These are phyloP conservation scores for Cepaea nemoralis DNA, from an alignment of 1,140 invertebrate genomes.

Conservation along the genomic window DNA sequence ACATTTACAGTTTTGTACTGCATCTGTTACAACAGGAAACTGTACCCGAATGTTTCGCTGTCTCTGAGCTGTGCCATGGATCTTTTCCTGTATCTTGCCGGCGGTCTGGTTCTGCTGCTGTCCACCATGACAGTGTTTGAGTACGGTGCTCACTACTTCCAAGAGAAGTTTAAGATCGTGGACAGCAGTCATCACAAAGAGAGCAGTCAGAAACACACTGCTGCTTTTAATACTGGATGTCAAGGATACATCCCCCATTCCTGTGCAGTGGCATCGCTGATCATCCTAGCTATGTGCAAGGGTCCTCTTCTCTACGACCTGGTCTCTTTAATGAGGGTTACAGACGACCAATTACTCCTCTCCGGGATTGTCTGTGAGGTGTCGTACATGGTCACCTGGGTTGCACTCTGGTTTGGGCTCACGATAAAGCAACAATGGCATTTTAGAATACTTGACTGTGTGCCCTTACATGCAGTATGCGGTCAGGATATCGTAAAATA, in stretches of 20 bases:
- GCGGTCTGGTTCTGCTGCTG: constrained; percentile 51
- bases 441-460: constrained; percentile 62
- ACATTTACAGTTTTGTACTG: constrained; percentile 58
- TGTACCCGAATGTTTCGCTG: constrained; percentile 48
- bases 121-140: constrained; percentile 60
- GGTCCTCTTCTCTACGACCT: constrained; percentile 61
- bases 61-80: constrained; percentile 43
- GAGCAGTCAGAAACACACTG: constrained; percentile 51
- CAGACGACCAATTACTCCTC: constrained; percentile 53
- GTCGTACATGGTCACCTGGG: constrained; percentile 60
- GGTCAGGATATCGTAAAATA: constrained; percentile 54
- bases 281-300: constrained; percentile 55
- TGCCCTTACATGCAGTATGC: constrained; percentile 54
- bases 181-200: constrained; percentile 53
- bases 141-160: constrained; percentile 60
- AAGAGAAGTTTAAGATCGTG: constrained; percentile 57
- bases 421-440: constrained; percentile 65
- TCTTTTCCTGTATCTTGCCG: constrained; percentile 53
- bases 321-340: constrained; percentile 55
- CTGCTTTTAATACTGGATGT: constrained; percentile 53
- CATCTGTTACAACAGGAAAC: constrained; percentile 51
- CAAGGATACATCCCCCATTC: constrained; percentile 61
- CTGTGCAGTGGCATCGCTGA: constrained; percentile 55
- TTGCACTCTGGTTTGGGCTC: constrained; percentile 61
- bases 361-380: constrained; percentile 59